A percentile compares a stretch with the other conserved stretches of the same genome.
These are phyloP conservation scores for Cepphus grylle DNA, from an alignment of 2,113 vertebrate species.

Conservation along the genomic window DNA sequence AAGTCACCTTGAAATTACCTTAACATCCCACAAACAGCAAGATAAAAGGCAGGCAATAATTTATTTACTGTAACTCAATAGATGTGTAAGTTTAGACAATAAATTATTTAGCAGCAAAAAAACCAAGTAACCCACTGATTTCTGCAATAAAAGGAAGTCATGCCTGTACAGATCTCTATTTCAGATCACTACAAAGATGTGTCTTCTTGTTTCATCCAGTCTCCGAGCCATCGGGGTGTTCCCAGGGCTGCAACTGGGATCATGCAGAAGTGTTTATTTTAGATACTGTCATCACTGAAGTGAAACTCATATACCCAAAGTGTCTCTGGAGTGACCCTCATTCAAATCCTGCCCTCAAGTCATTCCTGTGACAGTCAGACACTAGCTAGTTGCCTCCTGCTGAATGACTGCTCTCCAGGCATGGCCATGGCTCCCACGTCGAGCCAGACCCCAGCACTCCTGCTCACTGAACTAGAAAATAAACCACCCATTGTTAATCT, in stretches of 20 bases:
- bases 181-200: not conserved
- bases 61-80: not conserved
- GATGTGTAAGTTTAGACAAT: not conserved
- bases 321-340: not conserved
- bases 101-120: not conserved
- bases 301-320: not conserved
- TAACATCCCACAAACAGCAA: not conserved
- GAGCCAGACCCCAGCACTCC: not conserved
- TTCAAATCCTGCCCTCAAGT: not conserved
- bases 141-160: not conserved
- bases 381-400: not conserved
- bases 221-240: rapidly evolving
- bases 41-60: not conserved
- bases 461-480: not conserved
- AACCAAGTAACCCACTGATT: not conserved
- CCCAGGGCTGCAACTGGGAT: not conserved
- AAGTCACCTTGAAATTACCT: not conserved
- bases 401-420: rapidly evolving
- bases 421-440: rapidly evolving
- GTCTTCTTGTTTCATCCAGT: not conserved
- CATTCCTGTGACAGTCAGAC: rapidly evolving
- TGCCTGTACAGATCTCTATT: not conserved
- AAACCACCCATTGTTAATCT: not conserved
- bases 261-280: not conserved
- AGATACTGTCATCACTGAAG: not conserved